Evolutionary conservation across 2,113 vertebrate genomes (phyloP), one percentile per base, ranked within the genome.

Genomic region (Hydrochoerus hydrochaeris): DNA sequence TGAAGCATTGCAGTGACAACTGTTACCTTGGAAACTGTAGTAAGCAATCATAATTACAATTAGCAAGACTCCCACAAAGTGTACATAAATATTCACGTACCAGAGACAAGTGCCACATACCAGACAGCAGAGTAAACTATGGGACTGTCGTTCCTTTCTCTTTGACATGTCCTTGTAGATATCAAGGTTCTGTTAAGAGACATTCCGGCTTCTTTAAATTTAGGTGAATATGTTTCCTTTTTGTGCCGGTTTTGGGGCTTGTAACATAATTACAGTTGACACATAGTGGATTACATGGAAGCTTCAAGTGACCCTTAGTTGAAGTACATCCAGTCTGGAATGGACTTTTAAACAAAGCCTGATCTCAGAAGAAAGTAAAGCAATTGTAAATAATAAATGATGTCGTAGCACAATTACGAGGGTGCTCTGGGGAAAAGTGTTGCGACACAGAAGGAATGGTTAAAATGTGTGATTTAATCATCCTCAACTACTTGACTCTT

Each of bases 1-100:
- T 77, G 97, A 80, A 26, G 73, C 95, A 30, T 16, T 88, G 26
- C 94, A 98, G 73, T 44, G 94, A 95, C 91, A 97, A 95, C 97
- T 97, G 97, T 97, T 97, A 96, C 80, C 57, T 94, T 98, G 86
- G 91, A 96, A 98, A 97, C 96, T 0, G 77, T 95, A 97, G 62
- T 96, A 90, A 97, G 67, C 94, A 90, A 94, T 97, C 96, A 96
- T 89, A 96, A 95, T 96, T 94, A 95, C 28, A 96, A 92, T 97
- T 96, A 97, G 52, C 88, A 97, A 95, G 97, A 93, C 92, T 94
- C 60, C 32, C 81, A 97, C 88, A 84, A 97, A 92, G 88, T 97
- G 84, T 84, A 95, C 92, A 97, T 91, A 97, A 91, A 62, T 97
- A 69, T 92, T 94, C 81, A 0, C 26, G 9, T 78, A 71, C 28